phyloP scores from a whole-genome alignment of 2,797 vertebrate genomes.

The Aselliscus stoliczkanus region DNA sequence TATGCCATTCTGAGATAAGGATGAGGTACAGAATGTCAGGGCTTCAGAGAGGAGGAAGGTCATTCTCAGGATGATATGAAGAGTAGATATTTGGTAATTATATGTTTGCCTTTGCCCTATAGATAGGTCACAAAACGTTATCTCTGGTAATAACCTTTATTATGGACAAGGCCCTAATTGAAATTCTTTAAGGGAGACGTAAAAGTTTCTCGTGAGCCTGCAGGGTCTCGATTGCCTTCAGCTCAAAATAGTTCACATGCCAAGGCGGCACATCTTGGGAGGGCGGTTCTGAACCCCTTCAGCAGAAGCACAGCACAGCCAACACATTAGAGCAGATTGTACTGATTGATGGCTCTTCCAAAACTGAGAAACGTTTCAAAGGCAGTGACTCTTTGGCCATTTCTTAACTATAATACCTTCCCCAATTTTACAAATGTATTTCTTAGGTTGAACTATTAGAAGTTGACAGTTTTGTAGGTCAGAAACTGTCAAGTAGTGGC shows the following conservation, averaged over 20 bases:
- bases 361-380: neutral
- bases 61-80: neutral
- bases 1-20: neutral
- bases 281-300: neutral
- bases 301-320: neutral
- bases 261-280: neutral
- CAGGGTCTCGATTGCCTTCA: neutral
- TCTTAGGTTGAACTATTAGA: neutral
- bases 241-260: neutral
- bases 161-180: neutral
- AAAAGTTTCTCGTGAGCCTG: neutral
- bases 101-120: neutral
- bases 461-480: neutral
- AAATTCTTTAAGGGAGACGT: neutral
- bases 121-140: neutral
- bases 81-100: neutral
- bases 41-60: neutral
- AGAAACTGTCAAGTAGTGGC: neutral
- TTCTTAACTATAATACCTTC: neutral
- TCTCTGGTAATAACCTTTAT: neutral
- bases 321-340: neutral
- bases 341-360: neutral
- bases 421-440: neutral
- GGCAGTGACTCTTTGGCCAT: neutral
- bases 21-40: neutral